Evolutionary conservation across 2,113 vertebrate genomes (phyloP), one percentile per base, ranked within the genome.

Genomic region (Scolopax mira): DNA sequence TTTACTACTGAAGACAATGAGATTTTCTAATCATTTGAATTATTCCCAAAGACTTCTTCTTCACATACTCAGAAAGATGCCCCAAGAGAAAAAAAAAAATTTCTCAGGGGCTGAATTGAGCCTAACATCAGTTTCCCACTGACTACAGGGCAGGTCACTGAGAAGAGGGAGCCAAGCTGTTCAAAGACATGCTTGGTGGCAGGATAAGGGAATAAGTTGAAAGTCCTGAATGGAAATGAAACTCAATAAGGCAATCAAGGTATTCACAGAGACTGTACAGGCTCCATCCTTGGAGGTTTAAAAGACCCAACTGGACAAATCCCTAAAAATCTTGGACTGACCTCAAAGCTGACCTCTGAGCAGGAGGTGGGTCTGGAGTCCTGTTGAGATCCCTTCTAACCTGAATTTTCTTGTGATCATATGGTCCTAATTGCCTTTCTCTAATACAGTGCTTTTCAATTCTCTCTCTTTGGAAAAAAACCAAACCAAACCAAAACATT

Each of bases 101-200:
- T 90, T 55, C 33, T 27, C 10, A 24, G 14, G 13, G 21, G 25
- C 11, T 44, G 39, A 87, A 90, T 51, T 35, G 28, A 79, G 8
- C 10, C 31, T 83, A 49, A 39, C 27, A 35, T 4, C 17, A 73
- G 14, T 31, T 12, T 2, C 9, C 5, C 23, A 31, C 3, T 48
- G 12, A 6, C 17, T 73, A 11, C 2, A 1, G 11, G 17, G 11
- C 16, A 61, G 18, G 8, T 7, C 7, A 22, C 8, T 1, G 14
- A 21, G 3, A 21, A 0, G 9, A 60, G 27, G 22, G 10, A 90
- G 16, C 8, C 13, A n/a, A 8, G 12, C 23, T 54, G 15, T 79
- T 49, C 73, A 74, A 4, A 31, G 39, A 21, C 1, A 0, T 25
- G 3, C 6, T 39, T 64, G 14, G 21, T 64, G 49, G 7, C 30